These are phyloP conservation scores for Coturnix japonica DNA, from an alignment of 2,113 vertebrate genomes.

Conservation along the genomic window DNA sequence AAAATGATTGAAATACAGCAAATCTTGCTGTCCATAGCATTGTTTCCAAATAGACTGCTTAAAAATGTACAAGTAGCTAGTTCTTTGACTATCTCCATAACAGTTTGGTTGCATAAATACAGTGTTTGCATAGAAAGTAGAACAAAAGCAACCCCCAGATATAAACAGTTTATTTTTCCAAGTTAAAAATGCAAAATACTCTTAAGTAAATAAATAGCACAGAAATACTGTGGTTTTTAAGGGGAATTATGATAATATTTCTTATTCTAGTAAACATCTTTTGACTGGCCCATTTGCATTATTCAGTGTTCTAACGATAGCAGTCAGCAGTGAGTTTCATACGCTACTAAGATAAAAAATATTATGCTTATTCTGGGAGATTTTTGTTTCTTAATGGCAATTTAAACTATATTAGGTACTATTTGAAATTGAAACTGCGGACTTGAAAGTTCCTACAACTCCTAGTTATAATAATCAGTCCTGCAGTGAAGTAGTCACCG, in stretches of 20 bases:
- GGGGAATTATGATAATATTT: neutral
- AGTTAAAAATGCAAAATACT: neutral
- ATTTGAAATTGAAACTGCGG: slow-evolving; percentile 72
- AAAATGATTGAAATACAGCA: neutral
- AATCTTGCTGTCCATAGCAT: neutral
- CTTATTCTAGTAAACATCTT: neutral
- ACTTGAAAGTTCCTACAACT: slow-evolving; percentile 34
- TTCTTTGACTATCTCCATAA: neutral
- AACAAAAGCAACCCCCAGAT: neutral
- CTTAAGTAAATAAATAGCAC: neutral
- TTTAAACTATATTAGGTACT: slow-evolving; percentile 65
- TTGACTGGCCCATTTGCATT: neutral
- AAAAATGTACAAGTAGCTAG: neutral
- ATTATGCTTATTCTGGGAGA: neutral
- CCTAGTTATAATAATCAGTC: neutral
- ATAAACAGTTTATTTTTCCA: neutral
- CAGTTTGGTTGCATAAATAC: neutral
- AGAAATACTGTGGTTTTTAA: neutral
- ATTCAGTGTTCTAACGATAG: neutral
- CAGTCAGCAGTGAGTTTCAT: neutral
- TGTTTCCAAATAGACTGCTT: slow-evolving; percentile 6
- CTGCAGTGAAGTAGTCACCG: neutral
- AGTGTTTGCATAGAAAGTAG: neutral
- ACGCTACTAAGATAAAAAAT: neutral
- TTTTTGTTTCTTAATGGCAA: neutral